Percentiles rank a stretch among this genome's conserved stretches.
phyloP scores from a whole-genome alignment of 2,888 invertebrate genomes.

The Axea sp. region DNA sequence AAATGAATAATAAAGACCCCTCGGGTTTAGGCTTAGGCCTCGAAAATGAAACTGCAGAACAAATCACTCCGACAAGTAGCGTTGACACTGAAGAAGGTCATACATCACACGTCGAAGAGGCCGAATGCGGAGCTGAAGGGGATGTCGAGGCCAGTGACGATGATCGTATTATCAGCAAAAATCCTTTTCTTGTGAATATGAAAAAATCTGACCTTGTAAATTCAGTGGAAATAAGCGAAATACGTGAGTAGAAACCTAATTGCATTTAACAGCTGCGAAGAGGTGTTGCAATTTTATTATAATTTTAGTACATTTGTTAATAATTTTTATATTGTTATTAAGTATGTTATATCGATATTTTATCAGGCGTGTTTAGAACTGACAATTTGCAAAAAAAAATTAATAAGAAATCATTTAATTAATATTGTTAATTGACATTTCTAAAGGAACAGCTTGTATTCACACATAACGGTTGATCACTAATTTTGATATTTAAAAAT shows the following conservation, averaged over 20 bases:
- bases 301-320: slow-evolving; percentile 49
- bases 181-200: slow-evolving; percentile 60
- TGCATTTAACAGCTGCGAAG: neutral
- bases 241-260: slow-evolving; percentile 34
- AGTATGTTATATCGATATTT: slow-evolving; percentile 48
- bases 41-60: slow-evolving; percentile 75
- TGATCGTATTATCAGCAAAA: slow-evolving; percentile 69
- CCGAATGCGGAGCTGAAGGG: slow-evolving; percentile 81
- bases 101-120: slow-evolving; percentile 78
- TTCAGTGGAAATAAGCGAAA: slow-evolving; percentile 42
- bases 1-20: slow-evolving; percentile 79
- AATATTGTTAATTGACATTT: no score
- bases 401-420: no score
- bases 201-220: slow-evolving; percentile 51
- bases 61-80: slow-evolving; percentile 82
- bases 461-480: no score
- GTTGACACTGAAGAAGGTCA: slow-evolving; percentile 82
- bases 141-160: slow-evolving; percentile 82
- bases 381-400: slow-evolving; percentile 31
- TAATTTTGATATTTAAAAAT: no score
- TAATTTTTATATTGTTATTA: slow-evolving; percentile 58
- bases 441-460: no score
- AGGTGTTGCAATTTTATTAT: slow-evolving; percentile 36
- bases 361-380: slow-evolving; percentile 47
- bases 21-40: slow-evolving; percentile 54